These are phyloP conservation scores for Campylorhamphus procurvoides DNA, from an alignment of 2,113 vertebrate genomes.

Conservation along the genomic window DNA sequence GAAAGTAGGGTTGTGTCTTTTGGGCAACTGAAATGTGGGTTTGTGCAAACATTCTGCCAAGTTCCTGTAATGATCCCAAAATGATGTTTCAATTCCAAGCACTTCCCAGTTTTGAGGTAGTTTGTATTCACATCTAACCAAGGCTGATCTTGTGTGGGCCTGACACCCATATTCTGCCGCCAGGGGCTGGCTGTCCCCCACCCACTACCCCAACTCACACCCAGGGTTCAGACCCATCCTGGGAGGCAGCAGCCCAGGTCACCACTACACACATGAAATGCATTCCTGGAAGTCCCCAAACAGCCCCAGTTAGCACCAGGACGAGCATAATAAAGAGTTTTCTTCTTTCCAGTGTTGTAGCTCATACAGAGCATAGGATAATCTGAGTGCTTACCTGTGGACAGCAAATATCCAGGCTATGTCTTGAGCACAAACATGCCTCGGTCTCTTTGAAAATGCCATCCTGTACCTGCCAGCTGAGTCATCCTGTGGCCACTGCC, in stretches of 20 bases:
- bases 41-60: not conserved
- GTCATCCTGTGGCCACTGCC: not conserved
- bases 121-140: not conserved
- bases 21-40: not conserved
- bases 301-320: not conserved
- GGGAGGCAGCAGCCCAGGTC: not conserved
- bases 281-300: not conserved
- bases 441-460: not conserved
- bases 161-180: accelerated
- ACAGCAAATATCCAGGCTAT: not conserved
- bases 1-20: not conserved
- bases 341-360: not conserved
- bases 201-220: accelerated
- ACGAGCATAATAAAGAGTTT: not conserved
- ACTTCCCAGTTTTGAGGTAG: not conserved
- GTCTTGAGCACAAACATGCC: not conserved
- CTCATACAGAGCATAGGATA: not conserved
- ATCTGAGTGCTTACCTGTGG: not conserved
- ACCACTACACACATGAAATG: not conserved
- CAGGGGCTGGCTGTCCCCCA: not conserved
- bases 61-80: not conserved
- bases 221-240: not conserved
- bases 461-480: not conserved
- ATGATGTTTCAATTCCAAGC: not conserved
- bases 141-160: not conserved